phyloP scores from a whole-genome alignment of 2,797 vertebrate species.

The Benthosema pterotum region DNA sequence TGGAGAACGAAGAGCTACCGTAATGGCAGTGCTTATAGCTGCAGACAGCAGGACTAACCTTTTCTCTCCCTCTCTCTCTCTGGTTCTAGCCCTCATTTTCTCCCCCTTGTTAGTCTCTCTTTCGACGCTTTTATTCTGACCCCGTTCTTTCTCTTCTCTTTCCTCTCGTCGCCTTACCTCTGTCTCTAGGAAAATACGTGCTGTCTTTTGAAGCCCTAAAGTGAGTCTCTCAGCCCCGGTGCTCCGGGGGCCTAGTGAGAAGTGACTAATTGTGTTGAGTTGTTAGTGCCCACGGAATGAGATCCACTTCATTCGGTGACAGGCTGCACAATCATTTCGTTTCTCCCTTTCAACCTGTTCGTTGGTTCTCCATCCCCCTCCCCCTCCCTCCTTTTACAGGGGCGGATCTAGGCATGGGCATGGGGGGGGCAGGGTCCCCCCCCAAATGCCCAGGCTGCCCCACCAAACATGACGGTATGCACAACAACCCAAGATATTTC shows the following conservation, averaged over 20 bases:
- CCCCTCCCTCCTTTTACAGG: no score
- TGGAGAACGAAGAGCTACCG: slow-evolving; percentile 37
- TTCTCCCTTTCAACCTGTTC: slow-evolving; percentile 40
- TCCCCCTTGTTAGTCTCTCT: background rate
- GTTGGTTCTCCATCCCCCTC: background rate
- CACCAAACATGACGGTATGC: no score
- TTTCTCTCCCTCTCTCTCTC: slow-evolving; percentile 29
- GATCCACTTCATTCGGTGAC: slow-evolving; percentile 72
- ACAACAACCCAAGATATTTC: no score
- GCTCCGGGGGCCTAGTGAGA: slow-evolving; percentile 70
- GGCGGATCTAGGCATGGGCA: no score
- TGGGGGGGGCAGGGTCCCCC: no score
- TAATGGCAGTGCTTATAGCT: slow-evolving; percentile 49
- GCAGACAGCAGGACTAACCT: slow-evolving; percentile 35
- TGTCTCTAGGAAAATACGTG: no score
- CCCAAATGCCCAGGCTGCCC: slow-evolving; percentile 56
- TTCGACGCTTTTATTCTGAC: slow-evolving; percentile 1
- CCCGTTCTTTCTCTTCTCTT: no score
- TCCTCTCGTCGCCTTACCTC: no score
- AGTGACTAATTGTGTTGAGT: slow-evolving; percentile 79
- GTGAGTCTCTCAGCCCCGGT: slow-evolving; percentile 65
- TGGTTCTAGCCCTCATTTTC: slow-evolving; percentile 27
- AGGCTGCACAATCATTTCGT: slow-evolving; percentile 75
- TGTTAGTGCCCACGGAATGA: slow-evolving; percentile 71
- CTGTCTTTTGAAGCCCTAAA: slow-evolving; percentile 38